Conservation (phyloP, 2,113 vertebrate genomes). For the Neolamprologus sp. region DNA sequence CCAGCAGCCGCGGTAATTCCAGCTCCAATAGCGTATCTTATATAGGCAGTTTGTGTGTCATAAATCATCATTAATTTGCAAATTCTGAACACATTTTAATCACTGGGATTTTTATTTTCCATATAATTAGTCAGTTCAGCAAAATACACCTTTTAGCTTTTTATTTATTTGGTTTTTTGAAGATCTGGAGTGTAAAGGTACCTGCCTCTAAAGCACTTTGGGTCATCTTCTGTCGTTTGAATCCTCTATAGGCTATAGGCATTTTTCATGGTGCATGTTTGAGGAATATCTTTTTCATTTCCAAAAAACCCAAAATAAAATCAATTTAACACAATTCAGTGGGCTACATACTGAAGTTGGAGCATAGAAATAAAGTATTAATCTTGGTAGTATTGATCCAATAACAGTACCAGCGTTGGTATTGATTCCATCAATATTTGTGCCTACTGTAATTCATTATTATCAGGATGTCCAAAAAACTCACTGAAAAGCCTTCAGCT, state of each 20-base stretch:
- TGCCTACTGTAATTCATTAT: not conserved
- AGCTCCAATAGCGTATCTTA: no score
- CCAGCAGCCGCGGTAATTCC: not conserved
- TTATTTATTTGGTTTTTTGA: not conserved
- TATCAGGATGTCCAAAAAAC: not conserved
- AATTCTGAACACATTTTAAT: not conserved
- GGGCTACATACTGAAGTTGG: not conserved
- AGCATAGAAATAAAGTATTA: not conserved
- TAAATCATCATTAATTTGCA: not conserved
- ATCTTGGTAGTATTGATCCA: not conserved
- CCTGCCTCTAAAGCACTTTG: not conserved
- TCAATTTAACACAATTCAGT: not conserved
- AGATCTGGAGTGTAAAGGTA: not conserved
- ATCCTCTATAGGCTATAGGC: not conserved
- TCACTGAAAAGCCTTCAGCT: accelerated
- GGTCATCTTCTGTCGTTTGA: not conserved
- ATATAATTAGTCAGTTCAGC: not conserved
- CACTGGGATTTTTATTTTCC: not conserved
- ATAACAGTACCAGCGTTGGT: not conserved
- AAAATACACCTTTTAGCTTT: not conserved
- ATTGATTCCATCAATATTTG: not conserved
- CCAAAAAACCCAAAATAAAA: not conserved
- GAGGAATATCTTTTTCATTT: not conserved
- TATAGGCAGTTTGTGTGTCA: not conserved
- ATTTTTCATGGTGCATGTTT: not conserved